Conservation (phyloP, 2,113 vertebrate genomes). For the Pelmatolapia mariae region DNA sequence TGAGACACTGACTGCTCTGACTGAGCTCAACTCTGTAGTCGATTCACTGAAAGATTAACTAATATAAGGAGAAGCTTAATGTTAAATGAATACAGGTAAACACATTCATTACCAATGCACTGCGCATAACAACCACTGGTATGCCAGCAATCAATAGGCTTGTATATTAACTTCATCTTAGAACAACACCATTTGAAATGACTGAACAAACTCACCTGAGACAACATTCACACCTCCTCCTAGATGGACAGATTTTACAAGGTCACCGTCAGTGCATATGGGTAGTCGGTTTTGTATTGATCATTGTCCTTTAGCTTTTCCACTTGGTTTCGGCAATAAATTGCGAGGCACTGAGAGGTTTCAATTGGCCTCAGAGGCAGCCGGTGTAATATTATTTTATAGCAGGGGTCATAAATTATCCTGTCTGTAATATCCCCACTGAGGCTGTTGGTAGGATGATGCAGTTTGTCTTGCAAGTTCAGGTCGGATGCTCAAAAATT, state of each 20-base stretch:
- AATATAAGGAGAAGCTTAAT: neutral
- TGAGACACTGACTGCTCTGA: neutral
- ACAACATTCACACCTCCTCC: neutral
- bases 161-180: neutral
- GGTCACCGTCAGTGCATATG: neutral
- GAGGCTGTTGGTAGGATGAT: constrained; percentile 11
- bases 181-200: neutral
- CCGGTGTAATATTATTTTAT: constrained; percentile 40
- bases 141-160: constrained; percentile 8
- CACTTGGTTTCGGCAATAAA: constrained; percentile 29
- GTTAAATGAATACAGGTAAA: neutral
- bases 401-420: constrained; percentile 31
- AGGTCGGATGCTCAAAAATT: neutral
- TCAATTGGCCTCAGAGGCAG: constrained; percentile 26
- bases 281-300: constrained; percentile 18
- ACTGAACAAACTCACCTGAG: constrained; percentile 10
- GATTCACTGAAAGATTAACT: neutral
- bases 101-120: neutral
- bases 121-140: neutral
- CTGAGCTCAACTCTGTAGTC: neutral
- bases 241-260: constrained; percentile 11
- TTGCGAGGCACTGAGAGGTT: constrained; percentile 18
- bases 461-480: constrained; percentile 21
- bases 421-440: constrained; percentile 30
- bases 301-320: constrained; percentile 16